Conservation (phyloP, 2,113 vertebrate species). For the Otis tarda region DNA sequence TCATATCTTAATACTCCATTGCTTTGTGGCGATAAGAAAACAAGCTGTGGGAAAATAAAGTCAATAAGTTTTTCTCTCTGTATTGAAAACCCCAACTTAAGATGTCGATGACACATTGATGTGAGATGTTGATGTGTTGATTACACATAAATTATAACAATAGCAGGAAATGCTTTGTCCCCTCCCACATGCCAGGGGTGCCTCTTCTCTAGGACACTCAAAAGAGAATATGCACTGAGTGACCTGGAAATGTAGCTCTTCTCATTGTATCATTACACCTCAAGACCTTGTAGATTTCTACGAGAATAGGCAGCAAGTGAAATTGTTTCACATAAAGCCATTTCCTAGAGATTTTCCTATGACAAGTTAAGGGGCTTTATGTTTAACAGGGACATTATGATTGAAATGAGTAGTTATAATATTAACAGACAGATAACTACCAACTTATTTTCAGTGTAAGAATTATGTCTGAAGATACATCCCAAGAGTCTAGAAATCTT, state of each 20-base stretch:
- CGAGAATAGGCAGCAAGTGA: neutral
- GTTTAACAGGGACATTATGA: neutral
- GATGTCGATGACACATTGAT: neutral
- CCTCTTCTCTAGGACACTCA: neutral
- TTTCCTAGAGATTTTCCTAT: neutral
- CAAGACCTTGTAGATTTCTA: neutral
- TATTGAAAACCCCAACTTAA: neutral
- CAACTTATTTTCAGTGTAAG: neutral
- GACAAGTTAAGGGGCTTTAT: neutral
- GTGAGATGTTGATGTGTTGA: no score
- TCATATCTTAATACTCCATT: neutral
- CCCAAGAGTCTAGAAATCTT: neutral
- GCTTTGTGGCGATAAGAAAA: constrained; percentile 6
- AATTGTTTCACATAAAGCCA: rapidly evolving
- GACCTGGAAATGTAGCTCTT: neutral
- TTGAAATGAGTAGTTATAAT: neutral
- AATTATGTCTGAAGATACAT: neutral
- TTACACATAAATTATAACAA: neutral
- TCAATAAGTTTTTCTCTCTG: neutral
- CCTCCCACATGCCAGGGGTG: neutral
- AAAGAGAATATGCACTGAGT: neutral
- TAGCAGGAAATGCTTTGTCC: neutral
- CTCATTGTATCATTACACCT: neutral
- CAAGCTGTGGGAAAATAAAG: neutral
- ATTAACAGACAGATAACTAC: neutral